Evolutionary conservation across 2,888 invertebrate genomes (phyloP), one percentile per base, ranked within the genome.

Genomic region (Periphyllus acericola): DNA sequence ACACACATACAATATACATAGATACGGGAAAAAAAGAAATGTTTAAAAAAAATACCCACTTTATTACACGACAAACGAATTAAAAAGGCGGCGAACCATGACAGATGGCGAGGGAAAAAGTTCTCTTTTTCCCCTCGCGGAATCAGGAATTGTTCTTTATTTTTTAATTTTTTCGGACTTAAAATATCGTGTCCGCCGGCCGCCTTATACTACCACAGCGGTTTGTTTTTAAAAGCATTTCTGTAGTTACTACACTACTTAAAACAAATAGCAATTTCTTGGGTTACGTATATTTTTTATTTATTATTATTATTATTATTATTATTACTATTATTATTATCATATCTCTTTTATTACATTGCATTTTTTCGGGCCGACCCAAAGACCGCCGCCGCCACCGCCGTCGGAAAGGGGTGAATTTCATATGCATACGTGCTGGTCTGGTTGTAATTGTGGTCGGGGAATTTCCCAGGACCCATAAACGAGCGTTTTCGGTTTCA

Each of bases 31-130:
- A 78, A 79, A 85, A 76, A 78, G 52, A 78, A 85, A 85, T 71
- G 68, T 71, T 78, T 55, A n/a, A 78, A 83, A 78, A 81, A 72
- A 74, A 75, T 83, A 79, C 86, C 79, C 86, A 80, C 86, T 86
- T 86, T 86, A 86, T 87, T 87, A 87, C 86, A 87, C 86, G 86
- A 87, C 86, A 87, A 87, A 87, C 86, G 86, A 87, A 87, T 87
- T 87, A 87, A 87, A 87, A 87, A 87, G 86, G 86, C 86, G 86
- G 86, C 86, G 86, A 87, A 87, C 86, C 86, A 68, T 87, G 86
- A 87, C 86, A 87, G 86, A 87, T 87, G 86, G 86, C 60, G 74
- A 87, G 72, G 40, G 60, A 87, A 87, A 80, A 72, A 74, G 71
- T 80, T 80, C 80, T 75, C 75, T 83, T 83, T 84, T 40, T 36